A percentile compares a stretch with the other conserved stretches of the same genome.
Evolutionary conservation across 2,888 invertebrate genomes (phyloP).

Genomic region (Agrochola lychnidis): DNA sequence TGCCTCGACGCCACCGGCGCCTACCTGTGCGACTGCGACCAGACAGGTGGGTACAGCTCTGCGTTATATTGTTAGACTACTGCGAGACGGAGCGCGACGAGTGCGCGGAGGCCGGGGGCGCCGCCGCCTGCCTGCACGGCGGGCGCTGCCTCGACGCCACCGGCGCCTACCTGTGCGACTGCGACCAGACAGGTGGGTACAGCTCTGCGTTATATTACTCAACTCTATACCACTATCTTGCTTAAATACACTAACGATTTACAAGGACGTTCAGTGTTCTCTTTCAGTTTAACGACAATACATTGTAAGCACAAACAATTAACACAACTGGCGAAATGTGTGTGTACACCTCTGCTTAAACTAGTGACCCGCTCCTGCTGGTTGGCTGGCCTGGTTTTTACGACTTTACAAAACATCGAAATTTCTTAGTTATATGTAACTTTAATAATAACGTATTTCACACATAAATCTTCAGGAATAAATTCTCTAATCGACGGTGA

Average conservation of each 20-base stretch:
- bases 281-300: neutral
- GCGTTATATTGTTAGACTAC: too few species aligned
- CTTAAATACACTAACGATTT: neutral
- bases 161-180: conserved; percentile 93
- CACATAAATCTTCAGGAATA: too few species aligned
- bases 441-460: too few species aligned
- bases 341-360: neutral
- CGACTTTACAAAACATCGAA: too few species aligned
- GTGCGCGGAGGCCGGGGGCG: conserved; percentile 90
- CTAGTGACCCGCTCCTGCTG: too few species aligned
- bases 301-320: neutral
- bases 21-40: conserved; percentile 93
- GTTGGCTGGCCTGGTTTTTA: too few species aligned
- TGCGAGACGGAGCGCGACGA: conserved; percentile 96
- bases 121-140: conserved; percentile 93
- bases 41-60: conserved; percentile 88
- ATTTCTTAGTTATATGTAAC: too few species aligned
- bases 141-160: conserved; percentile 93
- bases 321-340: neutral
- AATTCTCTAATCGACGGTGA: too few species aligned
- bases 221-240: too few species aligned
- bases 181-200: conserved; percentile 90
- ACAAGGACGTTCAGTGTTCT: neutral
- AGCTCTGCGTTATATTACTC: neutral
- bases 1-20: conserved; percentile 93